Conservation (phyloP, 2,113 vertebrate genomes). For the Campylorhamphus procurvoides region DNA sequence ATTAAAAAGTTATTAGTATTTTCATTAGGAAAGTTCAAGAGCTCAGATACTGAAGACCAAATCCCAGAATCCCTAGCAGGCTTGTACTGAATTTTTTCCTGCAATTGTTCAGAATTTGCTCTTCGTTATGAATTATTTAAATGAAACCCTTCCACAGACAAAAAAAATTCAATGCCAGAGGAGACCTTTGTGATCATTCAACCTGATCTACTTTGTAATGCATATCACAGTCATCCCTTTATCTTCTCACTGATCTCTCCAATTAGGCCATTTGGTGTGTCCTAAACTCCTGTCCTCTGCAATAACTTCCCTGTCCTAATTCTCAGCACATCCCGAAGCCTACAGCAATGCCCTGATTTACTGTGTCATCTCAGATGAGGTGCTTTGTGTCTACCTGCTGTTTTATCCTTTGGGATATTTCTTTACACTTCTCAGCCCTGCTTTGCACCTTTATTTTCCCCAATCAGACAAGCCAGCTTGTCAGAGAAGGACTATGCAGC, state of each 20-base stretch:
- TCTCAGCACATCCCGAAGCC: neutral
- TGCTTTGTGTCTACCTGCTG: neutral
- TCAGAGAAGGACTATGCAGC: neutral
- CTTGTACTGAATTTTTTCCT: neutral
- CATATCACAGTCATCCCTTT: neutral
- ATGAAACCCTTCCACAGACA: neutral
- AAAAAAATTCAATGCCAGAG: neutral
- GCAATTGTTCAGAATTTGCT: neutral
- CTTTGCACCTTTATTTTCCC: neutral
- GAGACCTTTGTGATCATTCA: neutral
- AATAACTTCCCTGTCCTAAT: neutral
- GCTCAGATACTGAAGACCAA: neutral
- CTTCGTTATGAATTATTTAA: neutral
- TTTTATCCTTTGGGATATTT: neutral
- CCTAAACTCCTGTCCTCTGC: neutral
- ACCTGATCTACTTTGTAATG: neutral
- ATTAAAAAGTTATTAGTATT: conserved; percentile 47
- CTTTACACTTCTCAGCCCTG: neutral
- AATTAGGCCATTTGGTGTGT: neutral
- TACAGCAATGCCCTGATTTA: neutral
- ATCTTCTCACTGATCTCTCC: neutral
- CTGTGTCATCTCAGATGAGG: neutral
- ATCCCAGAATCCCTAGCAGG: neutral
- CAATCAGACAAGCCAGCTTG: neutral
- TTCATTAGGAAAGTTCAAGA: conserved; percentile 43